phyloP scores from a whole-genome alignment of 2,797 vertebrate genomes.

The Ambastaia sidthimunki region DNA sequence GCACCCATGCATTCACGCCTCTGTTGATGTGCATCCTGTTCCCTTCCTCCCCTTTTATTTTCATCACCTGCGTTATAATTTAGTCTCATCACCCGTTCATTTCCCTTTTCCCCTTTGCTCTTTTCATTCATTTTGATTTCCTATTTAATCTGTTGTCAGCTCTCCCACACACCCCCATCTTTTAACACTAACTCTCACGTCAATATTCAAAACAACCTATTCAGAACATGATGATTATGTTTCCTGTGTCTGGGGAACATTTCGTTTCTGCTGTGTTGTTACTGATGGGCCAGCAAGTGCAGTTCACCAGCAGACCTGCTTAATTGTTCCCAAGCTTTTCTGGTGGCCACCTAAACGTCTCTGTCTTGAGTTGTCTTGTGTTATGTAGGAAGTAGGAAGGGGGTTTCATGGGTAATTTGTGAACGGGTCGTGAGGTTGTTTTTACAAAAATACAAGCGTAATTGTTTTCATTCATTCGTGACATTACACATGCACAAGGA shows the following conservation, averaged over 20 bases:
- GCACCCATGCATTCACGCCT: neutral
- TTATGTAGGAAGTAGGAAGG: conserved; percentile 4
- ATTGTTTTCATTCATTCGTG: conserved; percentile 6
- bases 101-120: conserved; percentile 5
- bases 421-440: conserved; percentile 10
- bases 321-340: conserved; percentile 23
- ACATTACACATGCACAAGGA: neutral
- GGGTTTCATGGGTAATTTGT: neutral
- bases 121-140: conserved; percentile 24
- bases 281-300: conserved; percentile 11
- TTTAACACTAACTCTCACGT: conserved; percentile 18
- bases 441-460: conserved; percentile 17
- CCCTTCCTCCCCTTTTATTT: neutral
- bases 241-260: conserved; percentile 27
- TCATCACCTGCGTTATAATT: conserved; percentile 7
- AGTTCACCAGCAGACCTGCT: conserved; percentile 12
- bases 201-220: conserved; percentile 39
- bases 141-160: conserved; percentile 22
- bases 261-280: conserved; percentile 33
- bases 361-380: conserved; percentile 21
- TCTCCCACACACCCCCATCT: conserved; percentile 15
- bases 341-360: conserved; percentile 10
- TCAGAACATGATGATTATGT: conserved; percentile 39
- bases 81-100: conserved; percentile 17
- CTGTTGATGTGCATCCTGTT: neutral